Evolutionary conservation across 2,113 vertebrate species (phyloP).

Genomic region (Podarcis muralis): DNA sequence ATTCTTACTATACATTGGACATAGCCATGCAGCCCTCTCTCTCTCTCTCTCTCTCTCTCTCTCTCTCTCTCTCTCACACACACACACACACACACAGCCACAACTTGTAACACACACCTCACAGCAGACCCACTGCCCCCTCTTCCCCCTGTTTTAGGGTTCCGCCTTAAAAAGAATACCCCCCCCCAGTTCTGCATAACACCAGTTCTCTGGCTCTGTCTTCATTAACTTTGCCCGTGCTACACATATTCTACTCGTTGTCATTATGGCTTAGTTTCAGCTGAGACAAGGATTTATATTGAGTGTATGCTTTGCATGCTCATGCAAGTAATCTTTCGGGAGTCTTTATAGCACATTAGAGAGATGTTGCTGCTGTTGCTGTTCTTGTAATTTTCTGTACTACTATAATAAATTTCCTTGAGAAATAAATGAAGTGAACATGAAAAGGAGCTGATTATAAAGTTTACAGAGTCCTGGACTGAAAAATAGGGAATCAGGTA

Average conservation of each 20-base stretch:
- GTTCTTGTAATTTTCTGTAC: constrained; percentile 41
- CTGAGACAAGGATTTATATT: not conserved
- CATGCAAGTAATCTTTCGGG: constrained; percentile 38
- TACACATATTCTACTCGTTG: constrained; percentile 8
- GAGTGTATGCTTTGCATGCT: constrained; percentile 11
- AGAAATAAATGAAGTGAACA: not conserved
- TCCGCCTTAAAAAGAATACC: not conserved
- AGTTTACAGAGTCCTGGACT: constrained; percentile 45
- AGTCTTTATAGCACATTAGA: constrained; percentile 41
- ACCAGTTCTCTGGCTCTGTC: not conserved
- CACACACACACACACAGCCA: too few species aligned
- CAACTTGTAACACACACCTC: not conserved
- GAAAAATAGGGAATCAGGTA: constrained; percentile 40
- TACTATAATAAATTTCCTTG: constrained; percentile 20
- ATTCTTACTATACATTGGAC: too few species aligned
- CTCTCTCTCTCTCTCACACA: too few species aligned
- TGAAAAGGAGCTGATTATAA: constrained; percentile 18
- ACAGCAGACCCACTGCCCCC: too few species aligned
- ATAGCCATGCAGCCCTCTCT: too few species aligned
- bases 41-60: too few species aligned
- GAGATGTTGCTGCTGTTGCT: constrained; percentile 25
- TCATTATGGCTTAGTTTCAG: constrained; percentile 18
- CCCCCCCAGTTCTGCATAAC: not conserved
- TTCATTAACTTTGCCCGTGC: not conserved
- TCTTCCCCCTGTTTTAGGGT: not conserved